A percentile compares a stretch with the other conserved stretches of the same genome.
These are phyloP conservation scores for Busseola fusca DNA, from an alignment of 2,888 invertebrate genomes.

Conservation along the genomic window DNA sequence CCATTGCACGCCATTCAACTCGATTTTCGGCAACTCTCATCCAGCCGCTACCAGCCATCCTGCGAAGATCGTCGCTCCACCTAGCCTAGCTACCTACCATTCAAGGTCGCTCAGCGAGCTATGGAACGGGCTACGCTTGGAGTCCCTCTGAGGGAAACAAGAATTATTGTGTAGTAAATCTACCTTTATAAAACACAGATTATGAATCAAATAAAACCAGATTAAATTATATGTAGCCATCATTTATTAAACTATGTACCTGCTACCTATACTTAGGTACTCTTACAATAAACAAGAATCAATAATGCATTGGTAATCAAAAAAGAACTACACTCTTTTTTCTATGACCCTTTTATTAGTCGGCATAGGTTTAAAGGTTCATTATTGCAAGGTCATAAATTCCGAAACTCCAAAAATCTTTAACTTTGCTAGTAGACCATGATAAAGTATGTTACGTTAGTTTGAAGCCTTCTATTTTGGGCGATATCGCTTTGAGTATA, in stretches of 20 bases:
- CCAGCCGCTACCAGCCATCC: too few species aligned
- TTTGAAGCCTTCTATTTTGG: conserved; percentile 74
- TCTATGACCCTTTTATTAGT: not conserved
- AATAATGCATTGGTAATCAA: not conserved
- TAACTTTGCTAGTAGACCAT: not conserved
- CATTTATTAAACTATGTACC: conserved; percentile 12
- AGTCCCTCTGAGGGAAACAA: too few species aligned
- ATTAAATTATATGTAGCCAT: not conserved
- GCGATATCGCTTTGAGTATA: conserved; percentile 79
- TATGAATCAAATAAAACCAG: conserved; percentile 27
- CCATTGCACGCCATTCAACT: too few species aligned
- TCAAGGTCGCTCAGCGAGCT: too few species aligned
- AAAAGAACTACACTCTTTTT: not conserved
- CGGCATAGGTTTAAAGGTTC: not conserved
- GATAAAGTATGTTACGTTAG: conserved; percentile 54
- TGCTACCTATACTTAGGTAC: not conserved
- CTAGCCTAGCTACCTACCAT: too few species aligned
- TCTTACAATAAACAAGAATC: not conserved
- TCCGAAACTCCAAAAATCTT: too few species aligned
- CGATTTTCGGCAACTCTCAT: too few species aligned
- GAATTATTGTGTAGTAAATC: too few species aligned
- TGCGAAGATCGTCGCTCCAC: too few species aligned
- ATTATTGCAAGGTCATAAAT: not conserved
- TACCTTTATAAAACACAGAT: too few species aligned
- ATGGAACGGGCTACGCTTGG: too few species aligned